Evolutionary conservation across 2,113 vertebrate species (phyloP), one percentile per base, ranked within the genome.

Genomic region (Vimba vimba): DNA sequence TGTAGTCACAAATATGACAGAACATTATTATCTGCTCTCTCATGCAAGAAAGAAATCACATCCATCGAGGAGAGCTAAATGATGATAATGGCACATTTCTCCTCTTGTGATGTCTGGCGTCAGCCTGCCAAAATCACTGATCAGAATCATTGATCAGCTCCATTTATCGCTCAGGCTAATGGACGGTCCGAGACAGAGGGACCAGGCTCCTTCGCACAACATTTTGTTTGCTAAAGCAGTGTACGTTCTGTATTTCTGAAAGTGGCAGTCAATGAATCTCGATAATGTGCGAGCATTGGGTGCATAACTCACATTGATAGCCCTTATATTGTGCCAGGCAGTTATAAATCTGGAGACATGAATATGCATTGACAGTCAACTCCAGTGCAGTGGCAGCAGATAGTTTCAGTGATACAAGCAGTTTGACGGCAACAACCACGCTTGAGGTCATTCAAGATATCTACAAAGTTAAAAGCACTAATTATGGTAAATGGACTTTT

Each of bases 241-340:
- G 90, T 64, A 73, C 79, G 73, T 93, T 94, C 90, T 91, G 91
- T 93, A 88, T 82, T 95, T 94, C 89, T 88, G 94, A 94, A 93
- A 95, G 92, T 94, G 92, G 59, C 57, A 91, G 96, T 95, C 91
- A 95, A 96, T 96, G 96, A 96, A 96, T 97, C 96, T 96, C 89
- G 4, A 93, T 96, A 96, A 97, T 93, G 96, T 47, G 94, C 94
- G 94, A 94, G 11, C 94, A 79, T 62, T 94, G 95, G 96, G 93
- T 94, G 92, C 96, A 91, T 97, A 96, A 96, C 94, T 98, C 96
- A 96, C 92, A 19, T 85, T 94, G 96, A 97, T 96, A 92, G 96
- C 91, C 88, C 91, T 93, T 95, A 92, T 93, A 93, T 94, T 96
- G 94, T 96, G 94, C 94, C 95, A 91, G 92, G 91, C 92, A 91